Percentiles rank a stretch among this genome's conserved stretches.
Evolutionary conservation across 2,888 invertebrate genomes (phyloP).

Genomic region (Leptopilina drosophilae): DNA sequence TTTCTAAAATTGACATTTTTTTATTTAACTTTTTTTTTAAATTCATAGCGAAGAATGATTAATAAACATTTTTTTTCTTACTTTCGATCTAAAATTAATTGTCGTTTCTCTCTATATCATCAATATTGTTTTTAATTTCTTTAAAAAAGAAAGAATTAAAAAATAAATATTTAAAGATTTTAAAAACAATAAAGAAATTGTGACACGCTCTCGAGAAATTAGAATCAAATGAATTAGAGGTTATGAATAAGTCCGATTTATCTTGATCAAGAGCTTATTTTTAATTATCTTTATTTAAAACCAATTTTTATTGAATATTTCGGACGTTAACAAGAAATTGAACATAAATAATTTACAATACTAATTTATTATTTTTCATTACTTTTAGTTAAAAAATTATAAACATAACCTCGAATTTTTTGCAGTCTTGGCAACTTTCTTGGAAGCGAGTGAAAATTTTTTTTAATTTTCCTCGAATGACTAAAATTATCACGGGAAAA

Average conservation of each 20-base stretch:
- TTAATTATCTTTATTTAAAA: no score
- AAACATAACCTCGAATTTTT: no score
- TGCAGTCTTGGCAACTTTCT: no score
- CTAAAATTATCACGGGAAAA: neutral
- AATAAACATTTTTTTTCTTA: neutral
- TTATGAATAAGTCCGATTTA: no score
- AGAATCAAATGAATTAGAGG: no score
- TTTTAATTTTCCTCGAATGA: neutral
- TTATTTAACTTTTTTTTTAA: neutral
- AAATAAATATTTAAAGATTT: neutral
- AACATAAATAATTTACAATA: neutral
- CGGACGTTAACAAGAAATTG: neutral
- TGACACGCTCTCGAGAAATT: no score
- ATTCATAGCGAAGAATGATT: conserved; percentile 4
- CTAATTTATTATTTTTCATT: no score
- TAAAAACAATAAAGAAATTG: neutral
- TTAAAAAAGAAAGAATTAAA: no score
- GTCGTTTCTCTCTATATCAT: neutral
- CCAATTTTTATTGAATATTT: no score
- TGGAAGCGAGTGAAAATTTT: no score
- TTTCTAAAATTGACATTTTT: conserved; percentile 10
- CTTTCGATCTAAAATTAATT: neutral
- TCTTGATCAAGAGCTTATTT: no score
- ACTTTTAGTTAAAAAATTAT: no score
- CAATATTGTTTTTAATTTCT: neutral